Evolutionary conservation across 2,113 vertebrate genomes (phyloP).

Genomic region (Conger conger): DNA sequence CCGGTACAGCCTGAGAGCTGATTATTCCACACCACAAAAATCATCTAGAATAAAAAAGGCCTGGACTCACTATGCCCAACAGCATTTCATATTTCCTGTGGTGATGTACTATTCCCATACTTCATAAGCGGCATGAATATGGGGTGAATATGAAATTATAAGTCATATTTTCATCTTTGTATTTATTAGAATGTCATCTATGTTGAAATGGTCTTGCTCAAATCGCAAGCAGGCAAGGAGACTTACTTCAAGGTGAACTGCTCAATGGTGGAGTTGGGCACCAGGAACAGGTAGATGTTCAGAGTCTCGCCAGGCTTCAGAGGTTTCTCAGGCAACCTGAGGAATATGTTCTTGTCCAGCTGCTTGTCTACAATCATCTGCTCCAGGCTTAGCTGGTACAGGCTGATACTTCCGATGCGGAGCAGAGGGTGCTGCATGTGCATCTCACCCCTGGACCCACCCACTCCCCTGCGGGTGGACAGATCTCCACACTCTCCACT

Average conservation of each 20-base stretch:
- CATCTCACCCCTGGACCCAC: constrained; percentile 71
- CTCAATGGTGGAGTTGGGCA: constrained; percentile 89
- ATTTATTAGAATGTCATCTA: no score
- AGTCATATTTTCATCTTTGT: no score
- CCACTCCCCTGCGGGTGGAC: constrained; percentile 47
- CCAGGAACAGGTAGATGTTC: constrained; percentile 83
- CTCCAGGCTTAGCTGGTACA: constrained; percentile 78
- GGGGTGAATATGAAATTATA: no score
- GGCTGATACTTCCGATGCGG: constrained; percentile 91
- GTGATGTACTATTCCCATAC: not conserved
- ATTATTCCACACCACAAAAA: no score
- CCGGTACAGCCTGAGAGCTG: no score
- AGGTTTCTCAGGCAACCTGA: constrained; percentile 85
- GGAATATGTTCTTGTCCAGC: constrained; percentile 87
- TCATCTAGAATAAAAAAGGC: not conserved
- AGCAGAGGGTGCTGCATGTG: constrained; percentile 89
- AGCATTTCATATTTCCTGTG: not conserved
- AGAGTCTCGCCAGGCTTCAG: constrained; percentile 89
- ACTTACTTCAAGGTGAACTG: constrained; percentile 94
- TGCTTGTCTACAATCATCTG: constrained; percentile 85
- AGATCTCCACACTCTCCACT: constrained; percentile 78
- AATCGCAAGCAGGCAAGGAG: not conserved
- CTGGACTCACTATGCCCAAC: not conserved
- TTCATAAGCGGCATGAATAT: not conserved
- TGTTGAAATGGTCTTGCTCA: no score